Evolutionary conservation across 1,140 invertebrate species (phyloP).

Genomic region (Atta colombica): DNA sequence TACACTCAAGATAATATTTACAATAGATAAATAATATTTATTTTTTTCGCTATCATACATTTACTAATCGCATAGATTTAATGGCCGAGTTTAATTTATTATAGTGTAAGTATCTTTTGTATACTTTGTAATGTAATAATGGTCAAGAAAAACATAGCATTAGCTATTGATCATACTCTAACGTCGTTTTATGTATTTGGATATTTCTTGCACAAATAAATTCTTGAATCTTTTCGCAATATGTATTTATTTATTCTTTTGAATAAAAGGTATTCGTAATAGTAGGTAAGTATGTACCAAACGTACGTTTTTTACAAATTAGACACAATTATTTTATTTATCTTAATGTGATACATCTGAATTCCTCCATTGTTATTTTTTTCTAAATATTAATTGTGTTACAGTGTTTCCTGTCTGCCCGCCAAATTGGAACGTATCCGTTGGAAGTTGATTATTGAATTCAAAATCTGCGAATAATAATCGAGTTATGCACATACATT

Average conservation of each 20-base stretch:
- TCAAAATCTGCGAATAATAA: slow-evolving; percentile 88
- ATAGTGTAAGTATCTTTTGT: slow-evolving; percentile 67
- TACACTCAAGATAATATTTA: slow-evolving; percentile 31
- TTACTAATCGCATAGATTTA: slow-evolving; percentile 26
- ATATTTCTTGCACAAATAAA: slow-evolving; percentile 70
- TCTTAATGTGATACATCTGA: background rate
- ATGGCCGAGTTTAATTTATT: slow-evolving; percentile 53
- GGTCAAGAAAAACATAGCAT: slow-evolving; percentile 27
- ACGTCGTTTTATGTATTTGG: slow-evolving; percentile 40
- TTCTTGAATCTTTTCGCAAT: slow-evolving; percentile 38
- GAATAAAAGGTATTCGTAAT: background rate
- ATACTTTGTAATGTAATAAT: slow-evolving; percentile 70
- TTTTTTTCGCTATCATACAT: background rate
- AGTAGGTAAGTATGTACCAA: background rate
- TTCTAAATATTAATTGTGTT: slow-evolving; percentile 88
- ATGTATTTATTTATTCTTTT: background rate
- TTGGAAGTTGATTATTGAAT: slow-evolving; percentile 89
- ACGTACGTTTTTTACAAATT: background rate
- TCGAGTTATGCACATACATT: background rate
- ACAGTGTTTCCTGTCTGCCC: slow-evolving; percentile 93
- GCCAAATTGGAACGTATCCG: slow-evolving; percentile 94
- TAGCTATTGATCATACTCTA: slow-evolving; percentile 16
- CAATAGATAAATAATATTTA: background rate
- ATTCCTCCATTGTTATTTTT: slow-evolving; percentile 51
- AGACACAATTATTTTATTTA: slow-evolving; percentile 35